Evolutionary conservation across 2,888 invertebrate genomes (phyloP), one percentile per base, ranked within the genome.

Genomic region (Hemistola chrysoprasaria): DNA sequence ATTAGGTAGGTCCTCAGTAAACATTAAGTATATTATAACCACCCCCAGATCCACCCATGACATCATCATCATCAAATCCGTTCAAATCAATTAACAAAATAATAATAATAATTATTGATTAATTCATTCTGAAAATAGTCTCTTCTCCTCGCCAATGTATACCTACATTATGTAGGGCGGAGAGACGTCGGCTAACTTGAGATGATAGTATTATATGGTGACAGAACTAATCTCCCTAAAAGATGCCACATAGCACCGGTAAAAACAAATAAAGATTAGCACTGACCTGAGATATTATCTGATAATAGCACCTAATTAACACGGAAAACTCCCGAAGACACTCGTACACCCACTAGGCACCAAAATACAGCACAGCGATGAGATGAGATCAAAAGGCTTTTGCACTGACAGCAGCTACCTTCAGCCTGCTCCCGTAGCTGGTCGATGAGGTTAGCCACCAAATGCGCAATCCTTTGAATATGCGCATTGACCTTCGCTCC

Each of bases 381-480:
- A 53, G 72, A 63, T 56, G 65, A 65, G 65, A 63, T 65, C 66
- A 68, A 73, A 63, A 74, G 75, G 72, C 59, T 76, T 75, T 72
- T 68, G 67, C 71, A 70, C 68, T 76, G 78, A 78, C 78, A 78
- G 72, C 61, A 67, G 16, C 16, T n/a, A n/a, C n/a, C 4, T 16
- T 16, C 16, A 3, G 48, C 52, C 60, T 61, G 48, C 42, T 56
- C 55, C 54, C 62, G 71, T 76, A 68, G 81, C 78, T 86, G 85
- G 85, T 83, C 78, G 71, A 70, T 74, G 73, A 80, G 80, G 82
- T 82, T 81, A 80, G 74, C 74, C 63, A 74, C 74, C 68, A 69
- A 74, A 85, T 87, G 87, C 87, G 87, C 87, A 87, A 87, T 82
- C 84, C 80, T 84, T 82, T 85, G 87, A 87, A 78, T 87, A 85